Conservation (phyloP, 2,113 vertebrate genomes). For the Ailuropoda melanoleuca region DNA sequence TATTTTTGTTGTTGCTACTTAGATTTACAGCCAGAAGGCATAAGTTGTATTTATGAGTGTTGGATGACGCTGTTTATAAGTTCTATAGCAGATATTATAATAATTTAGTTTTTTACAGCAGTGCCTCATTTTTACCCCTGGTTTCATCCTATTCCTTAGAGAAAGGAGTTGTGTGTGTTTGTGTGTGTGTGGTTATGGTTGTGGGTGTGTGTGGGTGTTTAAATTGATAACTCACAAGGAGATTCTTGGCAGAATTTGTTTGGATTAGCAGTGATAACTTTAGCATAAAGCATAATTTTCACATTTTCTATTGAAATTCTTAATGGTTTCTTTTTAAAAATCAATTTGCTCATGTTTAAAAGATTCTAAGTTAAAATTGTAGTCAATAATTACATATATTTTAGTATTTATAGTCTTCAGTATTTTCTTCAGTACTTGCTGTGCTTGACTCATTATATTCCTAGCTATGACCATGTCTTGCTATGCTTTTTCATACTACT, state of each 20-base stretch:
- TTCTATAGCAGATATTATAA: constrained; percentile 29
- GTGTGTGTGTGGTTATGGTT: background rate
- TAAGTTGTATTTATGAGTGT: constrained; percentile 54
- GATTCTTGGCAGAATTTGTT: background rate
- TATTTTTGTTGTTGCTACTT: constrained; percentile 66
- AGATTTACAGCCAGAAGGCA: constrained; percentile 61
- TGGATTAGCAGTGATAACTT: background rate
- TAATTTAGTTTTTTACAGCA: background rate
- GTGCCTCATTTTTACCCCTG: background rate
- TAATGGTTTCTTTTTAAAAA: background rate
- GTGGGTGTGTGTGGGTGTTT: background rate
- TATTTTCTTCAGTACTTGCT: background rate
- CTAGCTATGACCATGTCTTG: background rate
- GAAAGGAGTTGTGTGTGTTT: background rate
- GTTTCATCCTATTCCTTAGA: background rate
- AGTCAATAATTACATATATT: background rate
- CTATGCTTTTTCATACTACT: background rate
- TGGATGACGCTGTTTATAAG: constrained; percentile 31
- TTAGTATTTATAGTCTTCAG: background rate
- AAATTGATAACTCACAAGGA: background rate
- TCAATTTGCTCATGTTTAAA: background rate
- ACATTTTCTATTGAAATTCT: background rate
- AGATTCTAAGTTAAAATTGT: background rate
- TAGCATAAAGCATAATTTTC: background rate
- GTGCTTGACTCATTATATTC: background rate